phyloP scores from a whole-genome alignment of 2,113 vertebrate species.

The Cranoglanis bouderius region DNA sequence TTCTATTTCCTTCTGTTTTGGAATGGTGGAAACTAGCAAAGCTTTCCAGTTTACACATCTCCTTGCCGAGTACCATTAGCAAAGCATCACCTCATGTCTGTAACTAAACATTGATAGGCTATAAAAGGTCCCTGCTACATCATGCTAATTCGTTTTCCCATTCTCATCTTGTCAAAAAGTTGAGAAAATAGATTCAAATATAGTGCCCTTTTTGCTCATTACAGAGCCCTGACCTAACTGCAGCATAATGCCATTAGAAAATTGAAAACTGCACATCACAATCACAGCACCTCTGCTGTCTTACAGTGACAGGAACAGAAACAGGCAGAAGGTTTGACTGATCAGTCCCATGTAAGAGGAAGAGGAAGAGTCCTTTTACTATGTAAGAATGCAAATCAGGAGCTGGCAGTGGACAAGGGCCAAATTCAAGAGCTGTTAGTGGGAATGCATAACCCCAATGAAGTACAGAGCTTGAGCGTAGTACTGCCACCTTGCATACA shows the following conservation, averaged over 20 bases:
- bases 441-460: not conserved
- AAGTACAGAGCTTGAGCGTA: not conserved
- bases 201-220: not conserved
- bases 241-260: not conserved
- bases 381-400: not conserved
- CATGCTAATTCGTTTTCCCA: not conserved
- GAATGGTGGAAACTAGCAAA: not conserved
- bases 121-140: not conserved
- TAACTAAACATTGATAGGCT: not conserved
- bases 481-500: not conserved
- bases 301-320: not conserved
- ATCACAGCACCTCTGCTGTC: not conserved
- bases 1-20: not conserved
- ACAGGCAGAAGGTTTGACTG: not conserved
- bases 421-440: not conserved
- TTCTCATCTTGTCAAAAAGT: not conserved
- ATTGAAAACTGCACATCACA: not conserved
- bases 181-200: not conserved
- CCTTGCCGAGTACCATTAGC: not conserved
- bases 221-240: not conserved
- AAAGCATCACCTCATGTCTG: not conserved
- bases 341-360: not conserved
- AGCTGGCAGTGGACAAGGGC: not conserved
- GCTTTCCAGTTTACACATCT: not conserved
- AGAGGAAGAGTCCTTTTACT: not conserved